Evolutionary conservation across 1,140 invertebrate genomes (phyloP).

Genomic region (Lepidurus arcticus): DNA sequence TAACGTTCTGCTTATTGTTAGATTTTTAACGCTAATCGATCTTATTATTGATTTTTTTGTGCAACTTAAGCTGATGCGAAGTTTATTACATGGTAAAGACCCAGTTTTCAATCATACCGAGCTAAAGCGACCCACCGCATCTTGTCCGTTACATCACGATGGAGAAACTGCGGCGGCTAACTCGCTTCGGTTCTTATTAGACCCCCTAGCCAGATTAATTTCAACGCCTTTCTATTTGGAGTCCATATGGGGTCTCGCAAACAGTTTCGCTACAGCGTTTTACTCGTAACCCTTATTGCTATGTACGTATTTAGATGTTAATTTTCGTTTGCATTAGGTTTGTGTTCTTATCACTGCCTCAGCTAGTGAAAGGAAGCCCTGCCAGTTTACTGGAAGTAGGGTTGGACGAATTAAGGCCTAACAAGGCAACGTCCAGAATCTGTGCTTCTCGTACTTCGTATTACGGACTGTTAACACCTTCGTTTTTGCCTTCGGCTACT

Average conservation of each 20-base stretch:
- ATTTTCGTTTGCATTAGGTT: not conserved
- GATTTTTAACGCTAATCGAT: not conserved
- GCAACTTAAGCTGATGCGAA: not conserved
- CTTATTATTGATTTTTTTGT: not conserved
- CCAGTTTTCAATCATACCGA: not conserved
- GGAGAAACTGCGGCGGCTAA: not conserved
- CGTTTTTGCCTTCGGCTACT: not conserved
- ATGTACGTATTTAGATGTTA: too few species aligned
- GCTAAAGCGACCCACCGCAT: not conserved
- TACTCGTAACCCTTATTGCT: not conserved
- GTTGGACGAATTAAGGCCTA: slow-evolving; percentile 5
- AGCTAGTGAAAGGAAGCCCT: not conserved
- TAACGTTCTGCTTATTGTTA: not conserved
- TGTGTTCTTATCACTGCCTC: not conserved
- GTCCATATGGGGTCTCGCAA: not conserved
- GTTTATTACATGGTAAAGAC: not conserved
- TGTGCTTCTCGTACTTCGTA: not conserved
- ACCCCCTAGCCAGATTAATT: not conserved
- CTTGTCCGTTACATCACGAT: not conserved
- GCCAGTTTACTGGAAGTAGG: slow-evolving; percentile 3
- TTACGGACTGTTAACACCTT: slow-evolving; percentile 7
- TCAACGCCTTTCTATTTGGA: not conserved
- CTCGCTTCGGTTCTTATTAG: not conserved
- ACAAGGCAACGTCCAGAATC: not conserved
- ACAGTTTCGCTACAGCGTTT: not conserved